These are phyloP conservation scores for Sarcophaga peregrina DNA, from an alignment of 1,140 invertebrate species.

Conservation along the genomic window DNA sequence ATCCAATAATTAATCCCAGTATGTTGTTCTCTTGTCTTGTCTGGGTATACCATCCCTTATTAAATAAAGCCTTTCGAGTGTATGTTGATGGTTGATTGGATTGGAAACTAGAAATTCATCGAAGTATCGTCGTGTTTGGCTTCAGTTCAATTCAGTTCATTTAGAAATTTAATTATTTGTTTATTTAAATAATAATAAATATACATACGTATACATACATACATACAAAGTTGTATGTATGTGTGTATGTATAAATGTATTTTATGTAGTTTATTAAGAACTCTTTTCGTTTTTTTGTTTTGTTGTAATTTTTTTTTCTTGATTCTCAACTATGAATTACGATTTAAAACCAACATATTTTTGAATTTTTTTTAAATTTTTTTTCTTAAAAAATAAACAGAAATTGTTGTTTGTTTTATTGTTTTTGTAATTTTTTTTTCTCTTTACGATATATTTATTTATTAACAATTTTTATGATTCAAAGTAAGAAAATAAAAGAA, in stretches of 20 bases:
- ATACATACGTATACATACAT: not conserved
- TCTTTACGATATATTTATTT: conserved; percentile 22
- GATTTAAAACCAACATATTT: too few relatives aligned
- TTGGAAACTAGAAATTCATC: not conserved
- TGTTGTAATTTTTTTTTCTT: not conserved
- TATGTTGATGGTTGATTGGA: too few relatives aligned
- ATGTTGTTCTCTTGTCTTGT: too few relatives aligned
- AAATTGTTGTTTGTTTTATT: conserved; percentile 39
- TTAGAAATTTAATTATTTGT: not conserved
- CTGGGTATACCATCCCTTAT: not conserved
- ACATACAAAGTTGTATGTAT: not conserved
- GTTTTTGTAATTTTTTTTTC: conserved; percentile 6
- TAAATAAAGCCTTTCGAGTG: not conserved
- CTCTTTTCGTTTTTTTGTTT: not conserved
- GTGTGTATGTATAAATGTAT: not conserved
- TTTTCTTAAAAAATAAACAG: conserved; percentile 19
- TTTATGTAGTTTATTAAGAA: not conserved
- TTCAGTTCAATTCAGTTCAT: conserved; percentile 11
- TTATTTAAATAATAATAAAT: conserved; percentile 26
- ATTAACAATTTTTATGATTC: not conserved
- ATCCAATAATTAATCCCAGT: too few relatives aligned
- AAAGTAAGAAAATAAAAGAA: not conserved
- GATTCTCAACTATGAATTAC: not conserved
- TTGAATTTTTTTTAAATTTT: too few relatives aligned
- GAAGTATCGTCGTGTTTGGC: conserved; percentile 4